Evolutionary conservation across 30 jellyfish, hydroid and myxozoan species (phyloP), one percentile per base, ranked within the genome.

Genomic region (Catostylus mosaicus): DNA sequence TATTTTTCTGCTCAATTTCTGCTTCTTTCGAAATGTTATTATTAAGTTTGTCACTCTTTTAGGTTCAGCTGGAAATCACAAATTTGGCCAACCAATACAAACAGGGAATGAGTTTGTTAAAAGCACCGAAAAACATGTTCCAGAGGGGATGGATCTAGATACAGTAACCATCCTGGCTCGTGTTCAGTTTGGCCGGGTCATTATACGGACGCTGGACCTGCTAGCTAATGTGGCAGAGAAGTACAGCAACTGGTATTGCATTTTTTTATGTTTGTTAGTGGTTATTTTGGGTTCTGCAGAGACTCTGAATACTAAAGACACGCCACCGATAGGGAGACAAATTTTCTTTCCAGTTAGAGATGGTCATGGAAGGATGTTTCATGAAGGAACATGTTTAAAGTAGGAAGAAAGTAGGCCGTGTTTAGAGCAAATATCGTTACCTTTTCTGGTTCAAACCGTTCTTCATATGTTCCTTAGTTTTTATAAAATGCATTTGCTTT

Each of bases 131-230:
- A 37, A 50, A 27, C 36, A 83, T 11, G 19, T 77, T 2, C 89
- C 89, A 26, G 94, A 90, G 29, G 95, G 88, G 27, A 77, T 90
- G 82, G 80, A 75, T 67, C 30, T 90, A 50, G 90, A 90, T 45
- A 40, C 82, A 43, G 59, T 90, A 6, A 90, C 97, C 10, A 52
- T 33, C 24, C 67, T 90, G 34, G 96, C 89, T 6, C 77, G 94
- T n/a, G 96, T 73, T 3, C 88, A 86, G 20, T 90, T 78, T 52
- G 93, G 90, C 0, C 77, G 92, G 70, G 83, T 90, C 10, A 78
- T 77, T 16, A 35, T 90, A 18, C 81, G 63, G n/a, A 37, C 75
- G 7, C 68, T 90, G 22, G 73, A 64, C 31, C 30, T 90, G 57
- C 20, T 24, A 3, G 67, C 36, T 30, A 76, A 45, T 63, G 80